Evolutionary conservation across 2,888 invertebrate genomes (phyloP), one percentile per base, ranked within the genome.

Genomic region (Buathra laborator): DNA sequence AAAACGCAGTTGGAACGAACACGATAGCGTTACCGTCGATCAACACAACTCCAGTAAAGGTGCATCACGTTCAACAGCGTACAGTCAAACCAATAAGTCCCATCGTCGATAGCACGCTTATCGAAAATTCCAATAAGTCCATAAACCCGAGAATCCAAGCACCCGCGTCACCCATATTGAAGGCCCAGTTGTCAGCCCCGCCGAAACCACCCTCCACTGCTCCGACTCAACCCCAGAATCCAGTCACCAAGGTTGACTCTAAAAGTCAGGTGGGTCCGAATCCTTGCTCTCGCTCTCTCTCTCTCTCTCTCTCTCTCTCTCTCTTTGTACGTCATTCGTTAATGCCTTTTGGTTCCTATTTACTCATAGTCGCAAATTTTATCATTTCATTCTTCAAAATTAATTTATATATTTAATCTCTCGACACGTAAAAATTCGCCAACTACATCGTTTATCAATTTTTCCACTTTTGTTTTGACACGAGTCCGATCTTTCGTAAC

Each of bases 151-250:
- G 89, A 87, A 91, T 89, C 81, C 84, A 93, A 94, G 96, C 96
- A 88, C 97, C 97, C 66, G 95, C 96, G 46, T 97, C 97, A 64
- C 97, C 97, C 10, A 98, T 98, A 92, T 94, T 98, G 89, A 97
- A 98, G 95, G 97, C 97, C 89, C 97, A 97, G 94, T 95, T 97
- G 89, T 97, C 97, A 89, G 96, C 96, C 88, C 96, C 96, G 87
- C 95, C 95, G 86, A 95, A 95, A 93, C 94, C 94, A 89, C 89
- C 92, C 88, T 90, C 92, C 87, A 92, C 86, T 75, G 81, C 88
- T 87, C 89, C 88, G 83, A 89, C 84, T 87, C 88, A 88, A 88
- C 86, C 89, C 86, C 89, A 89, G 88, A 92, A 91, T 91, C 91
- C 93, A 92, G 93, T 92, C 92, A 90, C 93, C 90, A 94, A 92